These are phyloP conservation scores for Holacanthus passer DNA, from an alignment of 2,113 vertebrate species.

Conservation along the genomic window DNA sequence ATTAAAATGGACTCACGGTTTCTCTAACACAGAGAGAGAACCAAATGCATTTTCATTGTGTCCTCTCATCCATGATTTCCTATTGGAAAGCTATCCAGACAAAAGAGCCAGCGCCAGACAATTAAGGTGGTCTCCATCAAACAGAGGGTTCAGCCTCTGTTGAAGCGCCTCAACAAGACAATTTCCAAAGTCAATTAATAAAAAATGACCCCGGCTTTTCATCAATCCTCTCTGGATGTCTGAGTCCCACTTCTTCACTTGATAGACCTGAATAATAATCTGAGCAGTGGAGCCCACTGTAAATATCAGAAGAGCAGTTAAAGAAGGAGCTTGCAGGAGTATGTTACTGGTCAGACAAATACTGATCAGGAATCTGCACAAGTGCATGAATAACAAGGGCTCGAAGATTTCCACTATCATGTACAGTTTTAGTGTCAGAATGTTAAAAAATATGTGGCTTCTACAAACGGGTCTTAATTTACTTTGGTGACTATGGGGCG, in stretches of 20 bases:
- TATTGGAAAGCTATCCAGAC: conserved; percentile 22
- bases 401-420: no score
- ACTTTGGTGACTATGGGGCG: no score
- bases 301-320: conserved; percentile 9
- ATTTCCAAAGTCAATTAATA: conserved; percentile 45
- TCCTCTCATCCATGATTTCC: conserved; percentile 26
- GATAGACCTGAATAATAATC: not conserved
- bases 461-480: no score
- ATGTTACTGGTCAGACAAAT: not conserved
- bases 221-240: conserved; percentile 3
- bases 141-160: conserved; percentile 17
- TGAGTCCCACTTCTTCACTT: not conserved
- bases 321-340: not conserved
- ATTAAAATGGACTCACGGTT: conserved; percentile 5
- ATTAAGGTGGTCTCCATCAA: conserved; percentile 36
- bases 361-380: not conserved
- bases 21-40: not conserved
- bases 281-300: not conserved
- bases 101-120: conserved; percentile 14
- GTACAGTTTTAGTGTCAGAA: no score
- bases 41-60: conserved; percentile 19
- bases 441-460: no score
- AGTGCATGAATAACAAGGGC: no score
- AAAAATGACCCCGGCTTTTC: conserved; percentile 6
- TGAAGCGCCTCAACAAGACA: conserved; percentile 36